phyloP scores from a whole-genome alignment of 2,113 vertebrate species.

The Tonatia bakeri region DNA sequence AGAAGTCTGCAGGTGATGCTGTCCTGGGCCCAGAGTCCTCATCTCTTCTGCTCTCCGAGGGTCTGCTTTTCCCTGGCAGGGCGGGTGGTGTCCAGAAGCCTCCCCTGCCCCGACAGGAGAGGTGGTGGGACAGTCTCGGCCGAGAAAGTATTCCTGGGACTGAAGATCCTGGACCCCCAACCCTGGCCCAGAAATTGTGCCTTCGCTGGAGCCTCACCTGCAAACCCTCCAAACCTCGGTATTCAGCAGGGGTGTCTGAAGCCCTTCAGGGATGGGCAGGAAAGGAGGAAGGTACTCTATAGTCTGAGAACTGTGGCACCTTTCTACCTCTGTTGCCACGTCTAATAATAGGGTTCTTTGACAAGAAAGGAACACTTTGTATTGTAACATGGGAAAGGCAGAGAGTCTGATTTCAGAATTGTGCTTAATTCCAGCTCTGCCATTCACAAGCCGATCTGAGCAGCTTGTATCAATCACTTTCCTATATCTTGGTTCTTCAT shows the following conservation, averaged over 20 bases:
- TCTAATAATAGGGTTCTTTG: background rate
- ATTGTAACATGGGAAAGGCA: background rate
- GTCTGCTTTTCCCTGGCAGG: background rate
- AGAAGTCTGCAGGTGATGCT: background rate
- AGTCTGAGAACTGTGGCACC: background rate
- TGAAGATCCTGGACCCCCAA: background rate
- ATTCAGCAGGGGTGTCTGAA: background rate
- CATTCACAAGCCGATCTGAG: background rate
- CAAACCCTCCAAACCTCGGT: background rate
- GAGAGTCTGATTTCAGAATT: background rate
- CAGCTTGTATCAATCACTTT: background rate
- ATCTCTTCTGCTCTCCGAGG: background rate
- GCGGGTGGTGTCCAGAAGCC: background rate
- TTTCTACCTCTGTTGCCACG: background rate
- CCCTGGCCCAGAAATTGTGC: background rate
- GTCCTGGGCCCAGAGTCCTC: background rate
- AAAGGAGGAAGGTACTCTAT: background rate
- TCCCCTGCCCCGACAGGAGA: background rate
- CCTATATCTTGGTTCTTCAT: background rate
- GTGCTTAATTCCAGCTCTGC: background rate
- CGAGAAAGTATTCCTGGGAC: background rate
- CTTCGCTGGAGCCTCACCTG: background rate
- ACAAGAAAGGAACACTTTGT: background rate
- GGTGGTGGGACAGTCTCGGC: background rate
- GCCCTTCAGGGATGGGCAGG: background rate